Evolutionary conservation across 2,888 invertebrate species (phyloP), one percentile per base, ranked within the genome.

Genomic region (Epiblema foenella): DNA sequence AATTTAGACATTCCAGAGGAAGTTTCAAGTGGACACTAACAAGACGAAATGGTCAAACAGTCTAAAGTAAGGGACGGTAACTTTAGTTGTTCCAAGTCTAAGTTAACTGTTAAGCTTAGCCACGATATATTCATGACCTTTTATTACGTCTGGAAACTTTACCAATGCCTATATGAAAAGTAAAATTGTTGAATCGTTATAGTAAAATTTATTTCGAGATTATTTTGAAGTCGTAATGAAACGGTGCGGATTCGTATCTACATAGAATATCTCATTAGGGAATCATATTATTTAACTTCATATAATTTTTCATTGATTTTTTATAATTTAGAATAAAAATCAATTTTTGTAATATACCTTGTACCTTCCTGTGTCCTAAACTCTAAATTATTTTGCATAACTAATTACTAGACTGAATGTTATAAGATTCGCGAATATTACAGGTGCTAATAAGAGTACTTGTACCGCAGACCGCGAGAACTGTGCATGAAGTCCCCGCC

Each of bases 401-500:
- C 33, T 33, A 3, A 33, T 29, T 5, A n/a, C 7, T 2, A 5
- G 1, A 2, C 8, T 0, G 8, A 33, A 0, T 8, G 2, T 33
- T 29, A 29, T 29, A 5, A 29, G 29, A 29, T 29, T 29, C 29
- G 3, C 29, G 5, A 29, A 29, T 29, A 29, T 29, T 29, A 29
- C 2, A 29, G 29, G 29, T 29, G 29, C 29, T 4, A 29, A 29
- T 29, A 2, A 9, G 37, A 49, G 51, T n/a, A 24, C 12, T 62
- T 12, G 9, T 12, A n/a, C 37, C 46, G 57, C 18, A 57, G 17
- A 9, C n/a, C 39, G 17, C 62, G 46, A 15, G 69, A 88, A 89
- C 83, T 89, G 88, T 78, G 80, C 81, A 86, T 88, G 85, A 75
- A 75, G 73, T 85, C 86, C 80, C 46, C 15, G 8, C 46, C 8